A percentile compares a stretch with the other conserved stretches of the same genome.
Evolutionary conservation across 2,888 invertebrate genomes (phyloP).

Genomic region (Diarsia dahlii): DNA sequence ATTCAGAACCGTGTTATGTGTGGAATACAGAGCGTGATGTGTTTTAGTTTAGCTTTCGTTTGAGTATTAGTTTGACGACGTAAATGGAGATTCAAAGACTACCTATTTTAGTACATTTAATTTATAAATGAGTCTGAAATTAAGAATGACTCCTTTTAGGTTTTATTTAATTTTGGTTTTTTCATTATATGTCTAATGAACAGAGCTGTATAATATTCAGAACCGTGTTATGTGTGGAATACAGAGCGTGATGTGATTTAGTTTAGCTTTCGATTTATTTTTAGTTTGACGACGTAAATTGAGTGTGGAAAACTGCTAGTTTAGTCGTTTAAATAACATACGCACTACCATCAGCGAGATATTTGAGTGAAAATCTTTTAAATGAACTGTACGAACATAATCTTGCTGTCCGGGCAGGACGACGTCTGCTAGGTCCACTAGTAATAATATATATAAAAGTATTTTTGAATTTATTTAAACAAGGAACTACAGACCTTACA

Average conservation of each 20-base stretch:
- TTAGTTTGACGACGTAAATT: neutral
- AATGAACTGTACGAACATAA: no score
- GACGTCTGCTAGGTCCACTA: no score
- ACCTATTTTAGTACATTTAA: neutral
- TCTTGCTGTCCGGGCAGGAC: no score
- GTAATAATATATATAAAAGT: no score
- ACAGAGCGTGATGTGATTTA: neutral
- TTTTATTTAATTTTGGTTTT: neutral
- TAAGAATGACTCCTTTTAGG: neutral
- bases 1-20: conserved; percentile 56
- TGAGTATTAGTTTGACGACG: neutral
- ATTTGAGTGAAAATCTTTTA: no score
- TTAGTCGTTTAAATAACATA: no score
- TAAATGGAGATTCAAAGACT: conserved; percentile 9
- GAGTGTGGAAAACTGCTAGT: no score
- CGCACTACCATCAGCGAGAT: no score
- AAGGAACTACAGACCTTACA: no score
- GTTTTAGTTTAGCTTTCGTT: conserved; percentile 26
- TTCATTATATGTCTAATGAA: neutral
- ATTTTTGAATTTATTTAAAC: no score
- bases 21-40: conserved; percentile 34
- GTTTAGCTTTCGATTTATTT: neutral
- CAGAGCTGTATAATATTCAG: no score
- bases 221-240: neutral
- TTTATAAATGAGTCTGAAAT: neutral